Evolutionary conservation across 2,797 vertebrate genomes (phyloP), one percentile per base, ranked within the genome.

Genomic region (Triplophysa bombifrons): DNA sequence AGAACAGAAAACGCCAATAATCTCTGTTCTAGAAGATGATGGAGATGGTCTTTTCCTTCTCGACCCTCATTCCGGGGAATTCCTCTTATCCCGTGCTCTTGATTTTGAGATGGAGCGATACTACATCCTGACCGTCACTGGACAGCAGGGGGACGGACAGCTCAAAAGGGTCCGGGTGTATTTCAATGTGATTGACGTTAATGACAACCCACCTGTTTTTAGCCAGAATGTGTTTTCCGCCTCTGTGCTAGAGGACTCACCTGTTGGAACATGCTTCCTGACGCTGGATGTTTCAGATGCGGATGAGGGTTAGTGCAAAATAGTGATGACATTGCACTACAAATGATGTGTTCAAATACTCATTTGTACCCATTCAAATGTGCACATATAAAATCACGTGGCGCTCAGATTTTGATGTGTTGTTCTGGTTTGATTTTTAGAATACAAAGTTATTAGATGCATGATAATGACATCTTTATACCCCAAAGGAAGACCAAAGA

Each of bases 41-140:
- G 92, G 92, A 7, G 90, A 93, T 63, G 92, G 90, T 84, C 87
- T 93, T 72, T 94, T 94, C 78, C 91, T 94, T 48, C 91, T 94
- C 84, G 89, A 86, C 74, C 90, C 89, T 7, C 68, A 88, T 88
- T 93, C 93, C 12, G 93, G 93, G 80, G 92, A 93, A 81, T 93
- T 94, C 78, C 88, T 92, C 17, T 89, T 94, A 82, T 92, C 92
- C 84, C 92, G 93, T 68, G 74, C 83, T 44, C 85, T 94, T 88
- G 93, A 94, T 88, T 95, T 91, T 25, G 93, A 95, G 84, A 72
- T 78, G 72, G 90, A 93, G 85, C 86, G 87, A 61, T 87, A 90
- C 85, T 93, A 92, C 86, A 85, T 93, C 83, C 88, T 94, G 76
- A 90, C 90, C 27, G 91, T 92, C 80, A 86, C 72, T 55, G 85